A percentile compares a stretch with the other conserved stretches of the same genome.
These are phyloP conservation scores for Atta texana DNA, from an alignment of 1,140 invertebrate genomes.

Conservation along the genomic window DNA sequence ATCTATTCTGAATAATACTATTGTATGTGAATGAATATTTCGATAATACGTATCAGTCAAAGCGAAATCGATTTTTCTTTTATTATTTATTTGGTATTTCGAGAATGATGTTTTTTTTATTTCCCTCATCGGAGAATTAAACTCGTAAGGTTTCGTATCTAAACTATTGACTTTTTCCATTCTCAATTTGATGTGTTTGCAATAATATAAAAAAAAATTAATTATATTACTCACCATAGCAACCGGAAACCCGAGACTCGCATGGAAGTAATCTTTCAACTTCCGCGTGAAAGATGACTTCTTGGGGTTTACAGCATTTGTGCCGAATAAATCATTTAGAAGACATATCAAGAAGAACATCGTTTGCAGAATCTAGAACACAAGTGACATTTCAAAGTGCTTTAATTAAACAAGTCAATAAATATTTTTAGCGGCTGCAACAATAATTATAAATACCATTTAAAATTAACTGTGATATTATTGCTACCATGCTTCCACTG, in stretches of 20 bases:
- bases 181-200: not conserved
- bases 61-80: not conserved
- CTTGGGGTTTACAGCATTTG: conserved; percentile 89
- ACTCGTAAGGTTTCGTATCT: not conserved
- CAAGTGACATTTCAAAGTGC: conserved; percentile 30
- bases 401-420: conserved; percentile 9
- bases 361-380: conserved; percentile 91
- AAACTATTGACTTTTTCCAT: not conserved
- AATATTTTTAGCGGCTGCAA: not conserved
- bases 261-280: conserved; percentile 91
- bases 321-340: conserved; percentile 91
- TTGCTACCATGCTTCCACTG: not conserved
- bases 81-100: not conserved
- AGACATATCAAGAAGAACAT: conserved; percentile 91
- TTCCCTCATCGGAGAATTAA: not conserved
- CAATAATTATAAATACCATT: not conserved
- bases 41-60: too few relatives aligned
- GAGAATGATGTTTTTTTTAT: not conserved
- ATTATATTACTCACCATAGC: conserved; percentile 86
- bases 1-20: too few relatives aligned
- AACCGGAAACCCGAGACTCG: conserved; percentile 92
- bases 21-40: too few relatives aligned
- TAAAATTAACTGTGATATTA: not conserved
- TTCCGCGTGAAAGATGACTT: conserved; percentile 89
- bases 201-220: not conserved